These are phyloP conservation scores for Ichneumoninae sp. DNA, from an alignment of 2,888 invertebrate species.

Conservation along the genomic window DNA sequence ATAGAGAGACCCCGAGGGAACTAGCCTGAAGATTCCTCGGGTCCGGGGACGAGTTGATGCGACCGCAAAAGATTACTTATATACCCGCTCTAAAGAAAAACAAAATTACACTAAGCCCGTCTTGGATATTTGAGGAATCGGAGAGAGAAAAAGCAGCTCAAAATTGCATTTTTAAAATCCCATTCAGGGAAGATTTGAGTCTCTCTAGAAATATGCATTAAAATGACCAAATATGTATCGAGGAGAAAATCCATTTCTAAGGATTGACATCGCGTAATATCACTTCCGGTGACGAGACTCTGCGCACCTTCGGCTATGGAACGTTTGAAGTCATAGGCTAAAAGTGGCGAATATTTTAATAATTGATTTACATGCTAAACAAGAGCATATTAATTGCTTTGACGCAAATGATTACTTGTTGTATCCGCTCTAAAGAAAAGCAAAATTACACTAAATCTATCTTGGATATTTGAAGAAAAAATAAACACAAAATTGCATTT, in stretches of 20 bases:
- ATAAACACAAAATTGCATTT: not conserved
- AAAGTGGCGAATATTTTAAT: no score
- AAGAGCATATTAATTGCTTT: no score
- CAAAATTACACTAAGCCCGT: not conserved
- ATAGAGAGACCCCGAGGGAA: constrained; percentile 15
- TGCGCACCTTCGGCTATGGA: no score
- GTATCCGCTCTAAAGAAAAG: not conserved
- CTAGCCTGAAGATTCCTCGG: constrained; percentile 3
- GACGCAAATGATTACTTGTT: not conserved
- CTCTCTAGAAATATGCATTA: not conserved
- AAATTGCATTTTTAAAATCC: not conserved
- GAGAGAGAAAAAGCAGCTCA: not conserved
- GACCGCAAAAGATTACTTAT: not conserved
- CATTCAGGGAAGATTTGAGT: not conserved
- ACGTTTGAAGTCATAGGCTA: no score
- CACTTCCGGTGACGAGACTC: not conserved
- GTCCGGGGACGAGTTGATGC: constrained; percentile 4
- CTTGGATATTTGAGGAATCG: not conserved
- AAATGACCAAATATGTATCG: not conserved
- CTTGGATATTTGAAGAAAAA: not conserved
- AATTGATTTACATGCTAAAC: no score
- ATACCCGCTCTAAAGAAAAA: not conserved
- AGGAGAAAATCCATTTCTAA: not conserved
- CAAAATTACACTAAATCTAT: not conserved
- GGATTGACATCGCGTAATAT: not conserved